These are phyloP conservation scores for Coenobita brevimanus DNA, from an alignment of 1,140 invertebrate genomes.

Conservation along the genomic window DNA sequence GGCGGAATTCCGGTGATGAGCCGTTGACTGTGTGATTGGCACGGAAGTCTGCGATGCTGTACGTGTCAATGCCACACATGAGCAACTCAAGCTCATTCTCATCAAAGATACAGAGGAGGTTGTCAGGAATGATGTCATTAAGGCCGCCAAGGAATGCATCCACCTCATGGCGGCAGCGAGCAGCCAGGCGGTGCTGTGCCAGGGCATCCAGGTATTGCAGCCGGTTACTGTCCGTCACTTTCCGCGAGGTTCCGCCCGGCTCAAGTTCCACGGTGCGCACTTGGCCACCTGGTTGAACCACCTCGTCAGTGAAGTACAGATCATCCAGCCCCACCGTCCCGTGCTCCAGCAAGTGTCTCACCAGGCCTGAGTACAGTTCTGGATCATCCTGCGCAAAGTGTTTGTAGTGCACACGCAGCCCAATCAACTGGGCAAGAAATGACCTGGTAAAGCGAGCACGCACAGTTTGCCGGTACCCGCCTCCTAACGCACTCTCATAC, in stretches of 20 bases:
- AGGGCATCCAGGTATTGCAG: constrained; percentile 89
- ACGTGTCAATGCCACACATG: constrained; percentile 94
- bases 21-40: constrained; percentile 90
- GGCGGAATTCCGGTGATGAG: constrained; percentile 85
- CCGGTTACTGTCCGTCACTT: constrained; percentile 86
- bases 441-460: constrained; percentile 92
- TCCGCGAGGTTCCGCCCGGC: constrained; percentile 81
- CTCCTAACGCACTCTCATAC: constrained; percentile 92
- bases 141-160: constrained; percentile 92
- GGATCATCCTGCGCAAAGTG: constrained; percentile 98
- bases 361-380: constrained; percentile 91
- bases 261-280: constrained; percentile 81
- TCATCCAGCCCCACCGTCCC: constrained; percentile 46
- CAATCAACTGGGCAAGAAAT: constrained; percentile 95
- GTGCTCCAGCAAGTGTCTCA: constrained; percentile 72
- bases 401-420: constrained; percentile 93
- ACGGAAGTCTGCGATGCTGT: constrained; percentile 91
- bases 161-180: constrained; percentile 86
- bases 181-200: constrained; percentile 90
- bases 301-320: constrained; percentile 56
- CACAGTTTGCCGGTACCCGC: constrained; percentile 89
- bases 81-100: constrained; percentile 96
- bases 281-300: constrained; percentile 33
- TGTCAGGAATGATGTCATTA: constrained; percentile 89
- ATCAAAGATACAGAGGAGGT: constrained; percentile 94